Conservation (phyloP, 1,140 invertebrate genomes). For the Lysiphlebus fabarum region DNA sequence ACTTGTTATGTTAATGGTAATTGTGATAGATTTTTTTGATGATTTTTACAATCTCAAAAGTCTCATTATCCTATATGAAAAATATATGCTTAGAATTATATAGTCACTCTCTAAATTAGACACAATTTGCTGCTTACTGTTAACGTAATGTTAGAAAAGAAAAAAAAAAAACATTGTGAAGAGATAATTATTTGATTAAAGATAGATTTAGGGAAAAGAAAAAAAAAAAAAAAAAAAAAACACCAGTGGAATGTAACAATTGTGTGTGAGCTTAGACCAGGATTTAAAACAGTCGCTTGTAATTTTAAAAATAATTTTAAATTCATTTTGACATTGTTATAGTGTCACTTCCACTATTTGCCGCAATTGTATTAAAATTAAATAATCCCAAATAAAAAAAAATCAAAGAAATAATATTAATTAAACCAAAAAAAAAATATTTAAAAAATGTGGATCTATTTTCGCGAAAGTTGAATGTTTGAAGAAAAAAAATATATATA, state of each 20-base stretch:
- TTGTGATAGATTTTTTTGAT: constrained; percentile 61
- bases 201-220: constrained; percentile 7
- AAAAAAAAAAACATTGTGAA: constrained; percentile 20
- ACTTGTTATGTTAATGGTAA: constrained; percentile 57
- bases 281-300: constrained; percentile 27
- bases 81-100: constrained; percentile 51
- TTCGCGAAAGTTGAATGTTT: too few relatives aligned
- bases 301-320: constrained; percentile 14
- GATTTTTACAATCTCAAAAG: constrained; percentile 60
- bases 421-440: too few relatives aligned
- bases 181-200: not conserved
- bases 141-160: constrained; percentile 36
- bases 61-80: constrained; percentile 53
- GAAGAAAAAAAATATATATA: not conserved
- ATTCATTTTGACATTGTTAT: constrained; percentile 22
- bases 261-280: constrained; percentile 28
- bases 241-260: constrained; percentile 17
- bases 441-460: too few relatives aligned
- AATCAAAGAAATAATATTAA: too few relatives aligned
- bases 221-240: constrained; percentile 13
- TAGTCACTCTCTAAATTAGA: constrained; percentile 50
- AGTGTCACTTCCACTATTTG: constrained; percentile 20
- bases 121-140: constrained; percentile 46
- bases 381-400: too few relatives aligned
- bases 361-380: constrained; percentile 10